These are phyloP conservation scores for Acropora yongei DNA, from an alignment of 64 coral and sea anemone genomes.

Conservation along the genomic window DNA sequence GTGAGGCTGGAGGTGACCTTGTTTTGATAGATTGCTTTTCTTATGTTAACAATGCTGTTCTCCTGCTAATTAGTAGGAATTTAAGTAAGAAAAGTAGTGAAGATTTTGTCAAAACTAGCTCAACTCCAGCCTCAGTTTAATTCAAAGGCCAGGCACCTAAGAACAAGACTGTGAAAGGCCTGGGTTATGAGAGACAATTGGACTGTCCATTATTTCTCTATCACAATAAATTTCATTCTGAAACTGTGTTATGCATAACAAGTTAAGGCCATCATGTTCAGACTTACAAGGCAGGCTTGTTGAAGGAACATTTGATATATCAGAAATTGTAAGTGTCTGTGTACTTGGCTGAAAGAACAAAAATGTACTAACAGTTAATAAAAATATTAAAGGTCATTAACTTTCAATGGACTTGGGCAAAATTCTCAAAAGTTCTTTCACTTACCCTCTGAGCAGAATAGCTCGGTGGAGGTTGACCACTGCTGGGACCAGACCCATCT, in stretches of 20 bases:
- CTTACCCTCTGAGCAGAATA: conserved; percentile 64
- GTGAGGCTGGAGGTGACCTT: no score
- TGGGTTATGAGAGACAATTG: no score
- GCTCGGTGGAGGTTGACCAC: conserved; percentile 61
- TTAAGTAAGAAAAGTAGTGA: no score
- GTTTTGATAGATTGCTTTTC: no score
- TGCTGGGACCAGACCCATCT: conserved; percentile 43
- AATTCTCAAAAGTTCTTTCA: background rate
- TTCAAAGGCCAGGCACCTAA: no score
- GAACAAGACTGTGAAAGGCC: no score
- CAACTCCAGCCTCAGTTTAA: no score
- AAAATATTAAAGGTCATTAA: background rate
- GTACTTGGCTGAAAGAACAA: conserved; percentile 61
- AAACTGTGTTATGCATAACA: background rate
- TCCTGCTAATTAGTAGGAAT: no score
- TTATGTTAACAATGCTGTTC: no score
- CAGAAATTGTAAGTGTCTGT: conserved; percentile 96
- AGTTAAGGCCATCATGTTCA: background rate
- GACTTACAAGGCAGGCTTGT: conserved; percentile 49
- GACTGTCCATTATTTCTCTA: background rate
- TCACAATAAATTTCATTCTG: no score
- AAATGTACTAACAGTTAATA: background rate
- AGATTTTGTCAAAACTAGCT: no score
- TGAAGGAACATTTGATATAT: conserved; percentile 79
- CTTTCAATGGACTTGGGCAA: background rate